Evolutionary conservation across 2,888 invertebrate species (phyloP), one percentile per base, ranked within the genome.

Genomic region (Pheosia gnoma): DNA sequence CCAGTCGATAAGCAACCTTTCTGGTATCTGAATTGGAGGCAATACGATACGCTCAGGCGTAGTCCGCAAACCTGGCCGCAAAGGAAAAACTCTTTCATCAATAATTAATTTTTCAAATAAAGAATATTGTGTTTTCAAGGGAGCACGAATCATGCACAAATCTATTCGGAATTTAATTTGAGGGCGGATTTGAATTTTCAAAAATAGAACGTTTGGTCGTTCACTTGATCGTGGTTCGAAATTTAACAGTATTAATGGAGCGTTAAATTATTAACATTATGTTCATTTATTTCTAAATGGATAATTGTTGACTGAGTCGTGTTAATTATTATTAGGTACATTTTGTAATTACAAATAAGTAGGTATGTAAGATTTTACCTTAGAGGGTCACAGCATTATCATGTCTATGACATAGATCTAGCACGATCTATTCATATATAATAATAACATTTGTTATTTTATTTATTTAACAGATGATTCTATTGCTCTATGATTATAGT

Each of bases 11-110:
- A 94, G 51, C 93, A 94, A 74, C 96, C 96, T 0, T 96, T 95
- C 81, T 96, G 96, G 96, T 94, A 94, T 61, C 67, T 96, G 36
- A 96, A 96, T 79, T 94, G 95, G 74, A 89, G 94, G 59, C 94
- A 94, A 1, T 95, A 96, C 55, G 95, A 96, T 67, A 91, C 87
- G 0, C 86, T 94, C 6, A 91, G 95, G 43, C 84, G 82, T 41
- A 74, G 80, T 1, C 87, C 89, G 0, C 83, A 88, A 60, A 84
- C 81, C n/a, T 90, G 84, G 67, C 86, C 85, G 3, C 80, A 77
- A 58, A 85, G 83, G 53, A 82, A 74, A 0, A 90, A 84, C 63
- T 62, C 66, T 38, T 90, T 89, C 56, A 66, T 81, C 41, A 70
- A 68, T 10, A 71, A 61, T 58, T 45, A 47, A 47, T n/a, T n/a